A percentile compares a stretch with the other conserved stretches of the same genome.
Conservation (phyloP, 2,888 invertebrate species). For the Phaonia tiefii region DNA sequence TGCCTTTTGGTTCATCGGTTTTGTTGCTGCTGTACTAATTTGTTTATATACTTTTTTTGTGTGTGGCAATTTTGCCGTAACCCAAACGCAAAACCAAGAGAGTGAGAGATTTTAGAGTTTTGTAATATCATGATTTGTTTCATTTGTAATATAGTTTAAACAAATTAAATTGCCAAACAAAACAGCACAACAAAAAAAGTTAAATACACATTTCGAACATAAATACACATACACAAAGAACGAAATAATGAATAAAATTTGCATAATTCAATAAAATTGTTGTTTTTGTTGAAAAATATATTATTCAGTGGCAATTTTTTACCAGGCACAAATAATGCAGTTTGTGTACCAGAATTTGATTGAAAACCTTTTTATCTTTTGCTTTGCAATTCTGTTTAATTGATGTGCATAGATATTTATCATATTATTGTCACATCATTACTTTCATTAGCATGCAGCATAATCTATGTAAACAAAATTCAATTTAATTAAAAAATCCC, state of each 20-base stretch:
- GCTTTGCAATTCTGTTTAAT: no score
- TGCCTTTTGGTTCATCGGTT: conserved; percentile 1
- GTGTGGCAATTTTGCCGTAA: conserved; percentile 8
- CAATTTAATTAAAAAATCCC: no score
- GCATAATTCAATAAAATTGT: conserved; percentile 35
- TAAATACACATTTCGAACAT: background rate
- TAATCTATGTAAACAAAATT: no score
- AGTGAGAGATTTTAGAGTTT: conserved; percentile 12
- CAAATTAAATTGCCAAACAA: conserved; percentile 22
- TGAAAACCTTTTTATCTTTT: no score
- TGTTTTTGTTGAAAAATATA: no score
- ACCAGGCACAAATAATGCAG: no score
- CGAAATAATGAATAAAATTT: conserved; percentile 5
- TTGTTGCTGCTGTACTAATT: conserved; percentile 28
- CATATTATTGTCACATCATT: no score
- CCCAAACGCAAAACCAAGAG: conserved; percentile 9
- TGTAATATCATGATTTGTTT: conserved; percentile 23
- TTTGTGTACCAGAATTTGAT: no score
- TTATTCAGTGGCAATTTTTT: no score
- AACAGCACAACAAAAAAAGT: background rate
- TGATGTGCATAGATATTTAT: no score
- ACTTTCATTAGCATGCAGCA: no score
- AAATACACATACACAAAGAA: background rate
- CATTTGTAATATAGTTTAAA: conserved; percentile 36
- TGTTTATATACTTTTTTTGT: conserved; percentile 40